Base-by-base conservation (phyloP, 2,888 invertebrate species). In the Flabesymbios commensalis region DNA sequence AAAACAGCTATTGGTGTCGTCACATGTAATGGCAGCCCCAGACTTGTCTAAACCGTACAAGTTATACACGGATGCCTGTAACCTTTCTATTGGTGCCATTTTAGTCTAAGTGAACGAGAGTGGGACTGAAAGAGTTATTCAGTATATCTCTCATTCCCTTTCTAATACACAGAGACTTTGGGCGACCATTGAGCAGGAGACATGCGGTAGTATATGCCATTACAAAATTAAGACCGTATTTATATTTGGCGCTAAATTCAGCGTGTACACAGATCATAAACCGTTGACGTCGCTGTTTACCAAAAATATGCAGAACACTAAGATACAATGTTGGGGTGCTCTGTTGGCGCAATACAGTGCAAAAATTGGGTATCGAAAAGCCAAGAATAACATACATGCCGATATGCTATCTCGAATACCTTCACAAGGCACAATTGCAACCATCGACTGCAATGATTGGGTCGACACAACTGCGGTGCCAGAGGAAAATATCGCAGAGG, bases 171-270 rank as follows among this genome's bases (percentile, higher is more conserved):
- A 53, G 24, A 19, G 53, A 5, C 7, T 19, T 4, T 53, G 36
- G 53, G 14, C 53, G 7, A 36, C 53, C 10, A 53, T 53, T 14
- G 53, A 53, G 24, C 32, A 53, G 22, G 53, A 53, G 24, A 36
- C 33, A 53, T 22, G 53, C 53, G 17, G 33, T 53, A 10, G 24
- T 53, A 7, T 53, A 53, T 36, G 10, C 33, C 14, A 32, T 53
- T 19, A 7, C 7, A 7, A 32, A 53, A 7, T 36, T 53, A 5
- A 32, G 36, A 17, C 4, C 14, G 4, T 53, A 53, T 36, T 22
- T 53, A 7, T 53, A 36, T n/a, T 7, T 29, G 53, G 53, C 5
- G 53, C 53, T 5, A 5, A 53, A 7, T 32, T 53, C 24, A 53
- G 33, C 17, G 36, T 36, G 17, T 53, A 17, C 24, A 53, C 36